Evolutionary conservation across 2,797 vertebrate genomes (phyloP).

Genomic region (Molossus molossus): DNA sequence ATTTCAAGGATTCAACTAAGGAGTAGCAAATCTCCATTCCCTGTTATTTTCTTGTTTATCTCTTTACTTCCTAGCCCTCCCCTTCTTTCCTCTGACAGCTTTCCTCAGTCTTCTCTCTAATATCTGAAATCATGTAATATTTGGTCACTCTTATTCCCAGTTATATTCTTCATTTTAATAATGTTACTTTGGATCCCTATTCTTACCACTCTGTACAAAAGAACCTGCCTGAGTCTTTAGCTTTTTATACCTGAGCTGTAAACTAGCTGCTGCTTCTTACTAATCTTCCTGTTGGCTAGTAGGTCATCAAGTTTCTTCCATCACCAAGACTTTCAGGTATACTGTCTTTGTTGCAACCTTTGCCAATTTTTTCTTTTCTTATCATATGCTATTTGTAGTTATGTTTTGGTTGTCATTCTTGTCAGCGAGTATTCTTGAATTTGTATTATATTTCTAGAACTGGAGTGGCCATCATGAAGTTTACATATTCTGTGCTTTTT

Average conservation of each 20-base stretch:
- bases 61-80: neutral
- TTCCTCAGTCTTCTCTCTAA: neutral
- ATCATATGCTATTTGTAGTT: neutral
- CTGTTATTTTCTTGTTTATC: neutral
- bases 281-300: neutral
- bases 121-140: slow-evolving; percentile 30
- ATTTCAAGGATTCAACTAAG: neutral
- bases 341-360: neutral
- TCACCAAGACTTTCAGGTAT: neutral
- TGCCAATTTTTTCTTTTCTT: slow-evolving; percentile 11
- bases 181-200: neutral
- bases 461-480: neutral
- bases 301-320: neutral
- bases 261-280: neutral
- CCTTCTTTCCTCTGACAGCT: neutral
- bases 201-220: neutral
- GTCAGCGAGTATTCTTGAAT: neutral
- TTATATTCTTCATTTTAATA: slow-evolving; percentile 18
- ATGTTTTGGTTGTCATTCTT: neutral
- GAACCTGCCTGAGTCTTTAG: neutral
- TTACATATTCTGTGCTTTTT: slow-evolving; percentile 30
- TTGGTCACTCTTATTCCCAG: neutral
- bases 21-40: neutral
- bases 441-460: slow-evolving; percentile 27
- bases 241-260: slow-evolving; percentile 44